A percentile compares a stretch with the other conserved stretches of the same genome.
Evolutionary conservation across 2,797 vertebrate genomes (phyloP).

Genomic region (Fratercula arctica): DNA sequence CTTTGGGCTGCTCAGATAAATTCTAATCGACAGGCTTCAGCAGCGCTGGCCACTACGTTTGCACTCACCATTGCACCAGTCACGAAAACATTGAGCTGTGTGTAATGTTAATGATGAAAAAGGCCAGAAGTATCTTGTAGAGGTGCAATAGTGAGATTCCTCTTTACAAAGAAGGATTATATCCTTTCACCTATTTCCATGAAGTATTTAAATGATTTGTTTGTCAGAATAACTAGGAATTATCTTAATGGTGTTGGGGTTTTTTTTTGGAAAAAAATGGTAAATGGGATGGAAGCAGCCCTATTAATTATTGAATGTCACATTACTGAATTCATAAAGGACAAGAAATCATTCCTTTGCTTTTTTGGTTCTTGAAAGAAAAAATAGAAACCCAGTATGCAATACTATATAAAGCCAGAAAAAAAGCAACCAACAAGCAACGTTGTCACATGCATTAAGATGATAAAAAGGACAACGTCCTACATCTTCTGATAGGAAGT

Average conservation of each 20-base stretch:
- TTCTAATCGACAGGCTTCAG: not conserved
- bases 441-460: not conserved
- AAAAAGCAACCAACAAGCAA: not conserved
- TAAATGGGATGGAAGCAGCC: not conserved
- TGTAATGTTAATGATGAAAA: not conserved
- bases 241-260: not conserved
- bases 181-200: not conserved
- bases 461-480: not conserved
- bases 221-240: not conserved
- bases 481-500: not conserved
- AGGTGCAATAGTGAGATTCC: not conserved
- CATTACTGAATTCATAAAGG: not conserved
- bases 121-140: not conserved
- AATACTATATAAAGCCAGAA: not conserved
- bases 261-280: not conserved
- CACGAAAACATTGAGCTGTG: not conserved
- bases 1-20: constrained; percentile 1
- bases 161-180: not conserved
- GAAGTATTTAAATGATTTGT: not conserved
- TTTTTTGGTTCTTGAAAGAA: not conserved
- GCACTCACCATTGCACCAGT: not conserved
- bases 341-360: not conserved
- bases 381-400: not conserved
- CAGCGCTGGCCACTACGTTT: not conserved
- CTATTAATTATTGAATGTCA: not conserved